Conservation (phyloP, 2,888 invertebrate species). For the Cataglyphis rosenhaueri region DNA sequence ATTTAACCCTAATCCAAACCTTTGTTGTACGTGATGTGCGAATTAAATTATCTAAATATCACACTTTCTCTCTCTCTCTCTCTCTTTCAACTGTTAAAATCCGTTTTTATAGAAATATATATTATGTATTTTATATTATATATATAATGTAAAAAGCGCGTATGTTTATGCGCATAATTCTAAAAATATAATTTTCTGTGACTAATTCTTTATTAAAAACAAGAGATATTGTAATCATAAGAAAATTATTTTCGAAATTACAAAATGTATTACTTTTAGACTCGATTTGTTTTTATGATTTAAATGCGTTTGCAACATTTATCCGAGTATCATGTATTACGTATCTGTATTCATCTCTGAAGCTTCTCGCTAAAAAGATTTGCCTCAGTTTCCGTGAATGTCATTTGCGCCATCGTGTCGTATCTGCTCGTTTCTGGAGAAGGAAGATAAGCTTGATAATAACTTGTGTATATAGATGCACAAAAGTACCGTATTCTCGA, state of each 20-base stretch:
- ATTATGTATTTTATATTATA: neutral
- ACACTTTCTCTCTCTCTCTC: neutral
- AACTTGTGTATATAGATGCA: neutral
- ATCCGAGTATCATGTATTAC: neutral
- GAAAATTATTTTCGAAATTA: neutral
- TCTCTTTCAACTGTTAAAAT: neutral
- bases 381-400: neutral
- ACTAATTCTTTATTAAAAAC: neutral
- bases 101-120: neutral
- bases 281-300: neutral
- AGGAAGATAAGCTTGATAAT: conserved; percentile 9
- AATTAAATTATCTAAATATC: neutral
- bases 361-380: neutral
- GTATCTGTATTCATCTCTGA: neutral
- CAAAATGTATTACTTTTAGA: neutral
- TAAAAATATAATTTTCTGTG: neutral
- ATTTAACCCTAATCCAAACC: neutral
- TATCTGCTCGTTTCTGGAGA: neutral
- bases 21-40: neutral
- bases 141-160: neutral
- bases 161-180: neutral
- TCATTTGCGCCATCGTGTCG: neutral
- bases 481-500: neutral
- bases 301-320: neutral
- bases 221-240: neutral